Base-by-base conservation (phyloP, 2,797 vertebrate species). In the Halcyon leucocephala region DNA sequence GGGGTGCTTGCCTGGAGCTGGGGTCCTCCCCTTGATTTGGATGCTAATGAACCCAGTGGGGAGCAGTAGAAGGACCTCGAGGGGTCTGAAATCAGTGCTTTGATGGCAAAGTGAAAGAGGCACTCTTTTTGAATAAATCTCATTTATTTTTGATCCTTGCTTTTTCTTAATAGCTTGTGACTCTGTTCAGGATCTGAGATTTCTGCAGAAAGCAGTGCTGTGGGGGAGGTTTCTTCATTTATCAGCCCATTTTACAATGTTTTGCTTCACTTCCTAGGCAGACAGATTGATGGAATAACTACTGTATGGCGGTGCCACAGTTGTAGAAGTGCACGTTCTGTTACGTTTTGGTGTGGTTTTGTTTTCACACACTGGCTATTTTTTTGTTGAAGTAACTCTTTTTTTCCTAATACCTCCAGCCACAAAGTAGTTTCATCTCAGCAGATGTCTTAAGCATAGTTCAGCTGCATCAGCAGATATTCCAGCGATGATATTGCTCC, bases 391-490 rank as follows among this genome's bases (percentile, higher is more conserved):
- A 95, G 69, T 83, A 82, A 97, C 85, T 96, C 69, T 90, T 88
- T 93, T 73, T 92, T 92, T 82, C 92, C 82, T 94, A 80, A 95
- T 96, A 95, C 94, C 95, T 94, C 92, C 57, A 96, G 94, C 94
- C 89, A 84, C 92, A 96, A 93, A 97, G 85, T 94, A 79, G 93
- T 97, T 97, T 96, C 95, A 86, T 95, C 93, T 94, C 94, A 90
- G 78, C 97, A 96, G 95, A 97, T 91, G 89, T 94, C 96, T 96
- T 93, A 93, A 95, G 94, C 55, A 17, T 6, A 83, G 69, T 92
- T 95, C 94, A 95, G 96, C 96, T 95, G 94, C 69, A 94, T 97
- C 97, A 97, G 97, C 98, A 98, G 96, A 97, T 97, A 95, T 84
- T 94, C 92, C 55, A 2, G 82, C 21, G 20, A 95, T 93, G 51